Percentiles rank a stretch among this genome's conserved stretches.
Conservation (phyloP, 2,797 vertebrate genomes). For the Aldrovandia affinis region DNA sequence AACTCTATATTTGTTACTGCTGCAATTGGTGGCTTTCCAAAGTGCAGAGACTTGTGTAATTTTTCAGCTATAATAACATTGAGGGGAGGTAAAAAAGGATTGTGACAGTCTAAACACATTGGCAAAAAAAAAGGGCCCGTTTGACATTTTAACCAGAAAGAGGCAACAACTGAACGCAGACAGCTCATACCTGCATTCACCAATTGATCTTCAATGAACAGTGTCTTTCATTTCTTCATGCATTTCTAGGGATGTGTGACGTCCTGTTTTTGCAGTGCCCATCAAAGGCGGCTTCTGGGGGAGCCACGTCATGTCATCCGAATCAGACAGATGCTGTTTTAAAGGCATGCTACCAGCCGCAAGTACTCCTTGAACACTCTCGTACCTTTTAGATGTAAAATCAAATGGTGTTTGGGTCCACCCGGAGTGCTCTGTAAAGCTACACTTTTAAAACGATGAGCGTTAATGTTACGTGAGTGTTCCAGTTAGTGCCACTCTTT, state of each 20-base stretch:
- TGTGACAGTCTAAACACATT: constrained; percentile 49
- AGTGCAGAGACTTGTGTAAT: constrained; percentile 18
- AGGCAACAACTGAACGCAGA: constrained; percentile 32
- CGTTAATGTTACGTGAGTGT: neutral
- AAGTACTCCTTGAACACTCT: neutral
- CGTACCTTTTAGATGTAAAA: constrained; percentile 13
- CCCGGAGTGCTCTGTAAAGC: neutral
- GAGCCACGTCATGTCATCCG: constrained; percentile 23
- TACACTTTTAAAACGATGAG: neutral
- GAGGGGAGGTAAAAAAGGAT: constrained; percentile 46
- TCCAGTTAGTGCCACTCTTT: neutral
- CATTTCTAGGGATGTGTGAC: constrained; percentile 16
- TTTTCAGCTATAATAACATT: constrained; percentile 49
- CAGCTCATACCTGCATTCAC: constrained; percentile 13
- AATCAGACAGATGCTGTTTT: constrained; percentile 32
- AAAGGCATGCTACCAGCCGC: constrained; percentile 4
- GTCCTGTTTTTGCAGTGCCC: constrained; percentile 13
- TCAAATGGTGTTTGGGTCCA: constrained; percentile 24
- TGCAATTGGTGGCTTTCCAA: neutral
- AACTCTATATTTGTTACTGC: neutral
- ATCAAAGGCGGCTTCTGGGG: constrained; percentile 19
- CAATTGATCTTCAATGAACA: constrained; percentile 6
- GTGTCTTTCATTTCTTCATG: constrained; percentile 1
- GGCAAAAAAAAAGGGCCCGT: constrained; percentile 25
- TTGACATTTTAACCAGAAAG: constrained; percentile 46